phyloP scores from a whole-genome alignment of 2,888 invertebrate genomes.

The Thumatha senex region DNA sequence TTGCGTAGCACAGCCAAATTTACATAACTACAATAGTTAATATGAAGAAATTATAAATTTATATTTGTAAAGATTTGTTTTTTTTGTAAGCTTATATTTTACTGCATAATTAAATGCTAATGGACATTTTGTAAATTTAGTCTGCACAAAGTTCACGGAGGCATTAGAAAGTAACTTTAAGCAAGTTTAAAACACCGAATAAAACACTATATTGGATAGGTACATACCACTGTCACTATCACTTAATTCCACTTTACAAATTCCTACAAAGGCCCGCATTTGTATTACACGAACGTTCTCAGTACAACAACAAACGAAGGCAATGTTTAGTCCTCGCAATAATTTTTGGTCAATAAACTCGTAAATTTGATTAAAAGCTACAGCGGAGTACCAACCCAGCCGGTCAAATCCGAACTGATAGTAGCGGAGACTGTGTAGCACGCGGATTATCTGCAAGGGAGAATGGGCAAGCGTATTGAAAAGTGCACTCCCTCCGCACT shows the following conservation, averaged over 20 bases:
- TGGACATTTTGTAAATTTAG: not conserved
- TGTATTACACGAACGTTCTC: not conserved
- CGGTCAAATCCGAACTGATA: constrained; percentile 26
- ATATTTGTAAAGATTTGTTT: not conserved
- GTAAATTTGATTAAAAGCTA: not conserved
- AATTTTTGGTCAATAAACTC: constrained; percentile 10
- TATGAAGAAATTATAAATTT: not conserved
- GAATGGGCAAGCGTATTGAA: constrained; percentile 15
- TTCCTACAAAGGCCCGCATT: not conserved
- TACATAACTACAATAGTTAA: not conserved
- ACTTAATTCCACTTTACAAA: constrained; percentile 1
- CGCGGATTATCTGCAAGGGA: constrained; percentile 22
- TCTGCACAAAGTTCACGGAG: not conserved
- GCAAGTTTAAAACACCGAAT: not conserved
- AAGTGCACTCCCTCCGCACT: constrained; percentile 4
- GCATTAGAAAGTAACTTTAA: not conserved
- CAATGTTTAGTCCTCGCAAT: not conserved
- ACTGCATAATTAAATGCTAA: not conserved
- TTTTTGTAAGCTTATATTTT: not conserved
- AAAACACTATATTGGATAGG: not conserved
- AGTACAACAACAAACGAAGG: not conserved
- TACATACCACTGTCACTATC: not conserved
- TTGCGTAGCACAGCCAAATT: not conserved
- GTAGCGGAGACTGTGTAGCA: constrained; percentile 9
- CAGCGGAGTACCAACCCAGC: constrained; percentile 19